Evolutionary conservation across 2,888 invertebrate species (phyloP).

Genomic region (Epirrita christyi): DNA sequence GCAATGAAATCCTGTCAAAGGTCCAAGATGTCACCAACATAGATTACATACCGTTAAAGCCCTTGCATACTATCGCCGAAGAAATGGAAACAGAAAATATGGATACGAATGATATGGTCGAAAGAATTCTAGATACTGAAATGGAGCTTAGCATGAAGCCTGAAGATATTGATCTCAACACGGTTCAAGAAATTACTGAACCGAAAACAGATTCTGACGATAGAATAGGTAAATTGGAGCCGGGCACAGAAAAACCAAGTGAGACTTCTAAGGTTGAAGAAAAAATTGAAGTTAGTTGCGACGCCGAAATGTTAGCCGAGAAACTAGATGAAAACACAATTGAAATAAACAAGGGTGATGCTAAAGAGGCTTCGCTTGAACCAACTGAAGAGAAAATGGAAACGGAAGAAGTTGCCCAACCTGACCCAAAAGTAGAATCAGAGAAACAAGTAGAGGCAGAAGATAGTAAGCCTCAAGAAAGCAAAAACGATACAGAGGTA

Average conservation of each 20-base stretch:
- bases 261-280: slow-evolving; percentile 26
- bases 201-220: slow-evolving; percentile 36
- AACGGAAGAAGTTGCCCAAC: slow-evolving; percentile 13
- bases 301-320: slow-evolving; percentile 26
- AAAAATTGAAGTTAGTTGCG: slow-evolving; percentile 40
- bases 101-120: slow-evolving; percentile 72
- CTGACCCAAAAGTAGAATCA: slow-evolving; percentile 19
- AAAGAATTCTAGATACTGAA: slow-evolving; percentile 72
- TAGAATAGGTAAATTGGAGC: slow-evolving; percentile 13
- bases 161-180: slow-evolving; percentile 53
- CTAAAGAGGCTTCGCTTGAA: slow-evolving; percentile 4
- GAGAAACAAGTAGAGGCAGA: slow-evolving; percentile 29
- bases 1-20: slow-evolving; percentile 77
- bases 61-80: slow-evolving; percentile 67
- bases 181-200: slow-evolving; percentile 48
- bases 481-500: slow-evolving; percentile 39
- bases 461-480: slow-evolving; percentile 39
- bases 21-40: slow-evolving; percentile 77
- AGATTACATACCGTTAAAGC: slow-evolving; percentile 69
- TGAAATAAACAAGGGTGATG: slow-evolving; percentile 5
- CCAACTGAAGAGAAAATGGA: slow-evolving; percentile 31
- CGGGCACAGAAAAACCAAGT: slow-evolving; percentile 32
- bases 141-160: slow-evolving; percentile 67
- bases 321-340: slow-evolving; percentile 18
- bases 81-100: slow-evolving; percentile 72